Percentiles rank a stretch among this genome's conserved stretches.
Evolutionary conservation across 1,140 invertebrate genomes (phyloP).

Genomic region (Aphelinus atriplicis): DNA sequence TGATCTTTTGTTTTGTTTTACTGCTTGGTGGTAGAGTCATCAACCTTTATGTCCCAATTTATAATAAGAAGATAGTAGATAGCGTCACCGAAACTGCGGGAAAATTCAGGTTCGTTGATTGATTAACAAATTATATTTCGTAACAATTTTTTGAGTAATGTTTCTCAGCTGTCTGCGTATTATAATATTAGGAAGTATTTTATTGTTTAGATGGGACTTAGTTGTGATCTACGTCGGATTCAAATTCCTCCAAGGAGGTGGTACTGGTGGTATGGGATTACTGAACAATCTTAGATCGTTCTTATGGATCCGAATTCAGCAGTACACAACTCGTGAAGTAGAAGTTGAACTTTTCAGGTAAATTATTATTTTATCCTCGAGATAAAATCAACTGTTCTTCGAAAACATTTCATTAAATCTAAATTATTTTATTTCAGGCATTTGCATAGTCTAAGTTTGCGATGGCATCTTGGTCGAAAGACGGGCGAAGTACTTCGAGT

Average conservation of each 20-base stretch:
- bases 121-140: neutral
- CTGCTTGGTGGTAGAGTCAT: conserved; percentile 85
- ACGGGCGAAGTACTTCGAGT: conserved; percentile 94
- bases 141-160: conserved; percentile 12
- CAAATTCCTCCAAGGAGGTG: conserved; percentile 93
- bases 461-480: conserved; percentile 93
- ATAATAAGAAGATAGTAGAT: conserved; percentile 84
- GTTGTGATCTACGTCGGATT: conserved; percentile 87
- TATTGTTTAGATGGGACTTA: conserved; percentile 79
- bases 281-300: conserved; percentile 91
- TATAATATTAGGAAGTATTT: conserved; percentile 4
- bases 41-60: conserved; percentile 94
- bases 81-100: conserved; percentile 60
- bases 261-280: conserved; percentile 89
- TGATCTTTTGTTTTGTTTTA: conserved; percentile 84
- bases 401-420: conserved; percentile 18
- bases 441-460: conserved; percentile 84
- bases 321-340: conserved; percentile 92
- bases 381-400: too few relatives aligned
- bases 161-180: too few relatives aligned
- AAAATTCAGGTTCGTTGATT: conserved; percentile 52
- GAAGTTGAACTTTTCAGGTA: conserved; percentile 73
- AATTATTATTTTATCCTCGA: conserved; percentile 6
- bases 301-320: conserved; percentile 94
- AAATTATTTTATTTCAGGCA: conserved; percentile 68